A percentile compares a stretch with the other conserved stretches of the same genome.
Evolutionary conservation across 2,888 invertebrate species (phyloP).

Genomic region (Mythimna loreyi): DNA sequence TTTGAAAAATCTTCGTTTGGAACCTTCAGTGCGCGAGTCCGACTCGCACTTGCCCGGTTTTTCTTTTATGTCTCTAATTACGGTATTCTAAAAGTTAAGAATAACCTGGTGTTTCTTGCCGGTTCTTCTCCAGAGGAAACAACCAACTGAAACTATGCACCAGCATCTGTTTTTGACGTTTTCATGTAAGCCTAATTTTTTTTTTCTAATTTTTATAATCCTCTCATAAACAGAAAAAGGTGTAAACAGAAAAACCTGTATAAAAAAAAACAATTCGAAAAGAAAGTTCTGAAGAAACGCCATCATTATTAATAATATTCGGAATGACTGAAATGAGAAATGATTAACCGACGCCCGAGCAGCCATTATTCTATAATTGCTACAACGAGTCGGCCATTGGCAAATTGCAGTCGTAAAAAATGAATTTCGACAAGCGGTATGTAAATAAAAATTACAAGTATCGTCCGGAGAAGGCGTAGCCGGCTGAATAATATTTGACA

Average conservation of each 20-base stretch:
- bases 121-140: no score
- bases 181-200: no score
- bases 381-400: constrained; percentile 70
- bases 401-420: constrained; percentile 80
- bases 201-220: no score
- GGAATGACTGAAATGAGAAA: constrained; percentile 65
- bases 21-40: no score
- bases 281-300: constrained; percentile 20
- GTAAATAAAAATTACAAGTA: constrained; percentile 81
- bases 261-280: constrained; percentile 9
- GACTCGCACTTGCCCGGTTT: no score
- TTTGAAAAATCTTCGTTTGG: no score
- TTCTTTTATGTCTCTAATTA: no score
- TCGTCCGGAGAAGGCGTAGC: constrained; percentile 76
- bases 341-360: constrained; percentile 60
- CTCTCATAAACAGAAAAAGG: background rate
- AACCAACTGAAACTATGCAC: no score
- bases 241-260: constrained; percentile 11
- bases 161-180: no score
- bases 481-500: constrained; percentile 83
- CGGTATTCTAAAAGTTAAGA: no score
- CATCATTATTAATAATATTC: constrained; percentile 31
- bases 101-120: no score
- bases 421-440: constrained; percentile 75
- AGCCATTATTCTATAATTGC: constrained; percentile 73